Conservation (phyloP, 2,113 vertebrate species). For the Amia ocellicauda region DNA sequence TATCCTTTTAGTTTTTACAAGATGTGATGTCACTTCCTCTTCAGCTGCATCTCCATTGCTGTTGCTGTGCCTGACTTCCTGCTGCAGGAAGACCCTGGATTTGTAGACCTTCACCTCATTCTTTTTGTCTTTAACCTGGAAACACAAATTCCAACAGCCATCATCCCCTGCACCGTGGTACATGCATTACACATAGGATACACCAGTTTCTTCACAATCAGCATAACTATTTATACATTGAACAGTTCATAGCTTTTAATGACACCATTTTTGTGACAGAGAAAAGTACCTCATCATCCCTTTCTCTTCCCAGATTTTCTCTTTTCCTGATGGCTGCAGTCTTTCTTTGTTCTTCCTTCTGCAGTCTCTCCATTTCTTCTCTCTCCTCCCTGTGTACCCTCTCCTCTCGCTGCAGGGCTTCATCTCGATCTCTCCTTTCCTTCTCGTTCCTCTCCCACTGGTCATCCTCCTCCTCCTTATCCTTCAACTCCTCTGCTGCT, state of each 20-base stretch:
- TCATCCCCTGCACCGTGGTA: not conserved
- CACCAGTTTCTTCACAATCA: conserved; percentile 2
- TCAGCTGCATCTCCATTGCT: conserved; percentile 34
- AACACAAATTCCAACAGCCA: not conserved
- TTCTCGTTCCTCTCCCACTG: conserved; percentile 15
- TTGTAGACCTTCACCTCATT: conserved; percentile 51
- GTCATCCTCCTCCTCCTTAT: conserved; percentile 22
- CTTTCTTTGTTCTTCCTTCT: conserved; percentile 20
- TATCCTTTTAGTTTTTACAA: conserved; percentile 38
- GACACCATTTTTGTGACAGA: not conserved
- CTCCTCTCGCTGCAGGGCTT: conserved; percentile 27
- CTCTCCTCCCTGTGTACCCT: conserved; percentile 30
- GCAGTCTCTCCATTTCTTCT: conserved; percentile 6
- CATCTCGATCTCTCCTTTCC: conserved; percentile 23
- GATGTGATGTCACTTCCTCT: conserved; percentile 46
- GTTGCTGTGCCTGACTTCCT: conserved; percentile 45
- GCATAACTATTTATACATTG: not conserved
- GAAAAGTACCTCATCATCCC: not conserved
- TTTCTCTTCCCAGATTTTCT: conserved; percentile 34
- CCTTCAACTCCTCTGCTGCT: conserved; percentile 34
- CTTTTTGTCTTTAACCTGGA: conserved; percentile 47
- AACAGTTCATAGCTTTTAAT: not conserved
- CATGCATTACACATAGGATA: not conserved
- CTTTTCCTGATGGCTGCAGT: conserved; percentile 24
- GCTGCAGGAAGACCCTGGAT: conserved; percentile 56